Evolutionary conservation across 1,140 invertebrate species (phyloP), one percentile per base, ranked within the genome.

Genomic region (Aphidius ervi): DNA sequence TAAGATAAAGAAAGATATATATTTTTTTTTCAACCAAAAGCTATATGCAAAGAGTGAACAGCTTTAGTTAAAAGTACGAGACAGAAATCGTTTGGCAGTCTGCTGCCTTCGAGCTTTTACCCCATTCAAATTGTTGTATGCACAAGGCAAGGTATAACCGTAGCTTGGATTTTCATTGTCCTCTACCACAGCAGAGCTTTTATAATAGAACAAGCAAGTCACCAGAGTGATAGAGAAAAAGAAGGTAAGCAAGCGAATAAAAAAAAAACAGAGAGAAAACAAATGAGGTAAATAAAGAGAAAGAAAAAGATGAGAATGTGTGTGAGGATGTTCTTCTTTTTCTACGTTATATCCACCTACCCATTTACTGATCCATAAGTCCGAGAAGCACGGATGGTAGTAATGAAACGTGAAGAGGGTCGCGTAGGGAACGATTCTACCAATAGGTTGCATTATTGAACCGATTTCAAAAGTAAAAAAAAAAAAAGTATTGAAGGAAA

Each of bases 161-260:
- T 58, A 59, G 46, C 55, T 62, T 61, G 59, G 64, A 56, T 64
- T 65, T 58, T 67, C 61, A 70, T 70, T 70, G 68, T 70, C 53
- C 59, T 10, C 23, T 31, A 54, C 58, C 55, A 56, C 23, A 5
- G 60, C 61, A 59, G 54, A 40, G 16, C 16, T 16, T 54, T 62
- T 53, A 68, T 63, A 66, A 59, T 59, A 62, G 67, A 68, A 61
- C 64, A 41, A 20, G 10, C 10, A 42, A 56, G 42, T 43, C 49
- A 59, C 45, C 42, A 47, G 31, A 52, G 49, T 37, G 49, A 52
- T 31, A 49, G 54, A 56, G 54, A 31, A 31, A 39, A 8, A 31
- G 4, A 52, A 8, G 49, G 16, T 6, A 3, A 48, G 49, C 37
- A 31, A 31, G 23, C 2, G 23, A 31, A 20, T 52, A 52, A 31